These are phyloP conservation scores for Ypsolopha sequella DNA, from an alignment of 2,888 invertebrate species.

Conservation along the genomic window DNA sequence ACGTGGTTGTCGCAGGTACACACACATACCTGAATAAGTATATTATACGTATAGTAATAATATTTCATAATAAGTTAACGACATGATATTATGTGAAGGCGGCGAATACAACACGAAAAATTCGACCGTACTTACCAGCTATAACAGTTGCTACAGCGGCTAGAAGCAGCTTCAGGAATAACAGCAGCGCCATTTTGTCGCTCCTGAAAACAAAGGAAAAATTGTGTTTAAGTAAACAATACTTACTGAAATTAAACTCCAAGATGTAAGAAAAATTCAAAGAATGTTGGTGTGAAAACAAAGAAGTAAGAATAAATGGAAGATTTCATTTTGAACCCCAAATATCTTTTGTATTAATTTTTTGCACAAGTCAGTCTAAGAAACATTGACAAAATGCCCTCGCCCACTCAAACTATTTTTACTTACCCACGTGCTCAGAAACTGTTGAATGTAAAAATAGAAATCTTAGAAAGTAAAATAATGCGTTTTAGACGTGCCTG, in stretches of 20 bases:
- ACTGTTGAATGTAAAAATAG: not conserved
- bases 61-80: no score
- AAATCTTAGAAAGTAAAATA: not conserved
- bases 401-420: not conserved
- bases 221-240: not conserved
- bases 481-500: not conserved
- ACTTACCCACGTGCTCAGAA: not conserved
- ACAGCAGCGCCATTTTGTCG: conserved; percentile 10
- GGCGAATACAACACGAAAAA: not conserved
- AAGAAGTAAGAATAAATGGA: no score
- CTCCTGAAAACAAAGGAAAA: conserved; percentile 11
- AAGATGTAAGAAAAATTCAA: no score
- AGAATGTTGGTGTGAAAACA: no score
- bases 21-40: no score
- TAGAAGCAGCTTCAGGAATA: conserved; percentile 10
- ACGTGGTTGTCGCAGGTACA: no score
- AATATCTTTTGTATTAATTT: no score
- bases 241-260: not conserved
- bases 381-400: no score
- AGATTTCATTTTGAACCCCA: no score
- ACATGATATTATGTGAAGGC: no score
- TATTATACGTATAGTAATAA: no score
- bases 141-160: conserved; percentile 5
- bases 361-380: no score
- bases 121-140: not conserved